Conservation (phyloP, 2,797 vertebrate species). For the Oophaga sylvatica region DNA sequence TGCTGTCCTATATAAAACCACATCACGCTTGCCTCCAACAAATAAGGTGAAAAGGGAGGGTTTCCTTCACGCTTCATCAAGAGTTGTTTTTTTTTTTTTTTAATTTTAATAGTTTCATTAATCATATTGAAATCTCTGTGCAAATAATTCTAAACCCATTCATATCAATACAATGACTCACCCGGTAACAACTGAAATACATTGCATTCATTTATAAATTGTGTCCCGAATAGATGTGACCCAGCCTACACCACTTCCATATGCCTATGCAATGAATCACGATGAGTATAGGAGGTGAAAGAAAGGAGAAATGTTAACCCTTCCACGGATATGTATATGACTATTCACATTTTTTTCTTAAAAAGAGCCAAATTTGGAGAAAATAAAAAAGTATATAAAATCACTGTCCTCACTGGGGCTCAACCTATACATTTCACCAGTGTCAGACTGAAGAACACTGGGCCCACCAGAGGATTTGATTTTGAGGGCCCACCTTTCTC, state of each 20-base stretch:
- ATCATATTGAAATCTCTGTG: constrained; percentile 53
- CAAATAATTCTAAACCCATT: constrained; percentile 50
- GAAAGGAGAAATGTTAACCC: not conserved
- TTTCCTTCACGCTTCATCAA: constrained; percentile 41
- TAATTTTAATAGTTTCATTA: constrained; percentile 54
- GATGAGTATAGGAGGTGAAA: constrained; percentile 3
- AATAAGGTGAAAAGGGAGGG: constrained; percentile 4
- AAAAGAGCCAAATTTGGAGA: not conserved
- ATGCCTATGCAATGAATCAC: constrained; percentile 35
- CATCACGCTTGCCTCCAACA: not conserved
- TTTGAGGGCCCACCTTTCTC: no score
- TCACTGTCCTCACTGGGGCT: no score
- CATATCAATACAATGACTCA: constrained; percentile 45
- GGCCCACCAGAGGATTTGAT: no score
- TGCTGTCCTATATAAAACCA: constrained; percentile 7
- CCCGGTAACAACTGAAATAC: constrained; percentile 61
- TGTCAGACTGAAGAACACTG: no score
- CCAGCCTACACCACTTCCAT: constrained; percentile 61
- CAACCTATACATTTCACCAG: no score
- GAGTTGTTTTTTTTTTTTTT: constrained; percentile 33
- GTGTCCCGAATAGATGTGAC: constrained; percentile 66
- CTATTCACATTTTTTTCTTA: not conserved
- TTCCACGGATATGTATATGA: not conserved
- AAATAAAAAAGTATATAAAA: not conserved
- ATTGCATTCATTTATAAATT: constrained; percentile 71